Percentiles rank a stretch among this genome's conserved stretches.
Conservation (phyloP, 2,113 vertebrate species). For the Cyprinodon brontotheroides region DNA sequence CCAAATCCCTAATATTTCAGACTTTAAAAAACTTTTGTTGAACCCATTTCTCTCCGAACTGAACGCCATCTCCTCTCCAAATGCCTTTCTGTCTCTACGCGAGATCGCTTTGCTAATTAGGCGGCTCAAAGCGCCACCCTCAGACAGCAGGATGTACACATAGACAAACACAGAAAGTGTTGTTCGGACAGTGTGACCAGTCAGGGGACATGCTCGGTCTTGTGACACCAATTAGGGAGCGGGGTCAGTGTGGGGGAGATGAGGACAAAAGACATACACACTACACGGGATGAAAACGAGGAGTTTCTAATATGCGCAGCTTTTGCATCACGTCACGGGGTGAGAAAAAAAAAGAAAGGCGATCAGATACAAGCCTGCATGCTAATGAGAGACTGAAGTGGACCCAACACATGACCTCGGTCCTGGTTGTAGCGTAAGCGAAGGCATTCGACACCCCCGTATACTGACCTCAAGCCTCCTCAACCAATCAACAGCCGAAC, state of each 20-base stretch:
- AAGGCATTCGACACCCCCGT: slow-evolving; percentile 26
- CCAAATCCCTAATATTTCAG: not conserved
- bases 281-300: slow-evolving; percentile 10
- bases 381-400: not conserved
- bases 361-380: not conserved
- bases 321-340: not conserved
- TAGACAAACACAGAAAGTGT: slow-evolving; percentile 50
- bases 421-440: slow-evolving; percentile 10
- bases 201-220: slow-evolving; percentile 56
- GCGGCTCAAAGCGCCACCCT: slow-evolving; percentile 41
- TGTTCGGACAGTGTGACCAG: slow-evolving; percentile 53
- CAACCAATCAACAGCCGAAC: slow-evolving; percentile 24
- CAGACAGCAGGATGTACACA: slow-evolving; percentile 13
- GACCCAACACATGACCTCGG: slow-evolving; percentile 6
- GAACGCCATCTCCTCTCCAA: not conserved
- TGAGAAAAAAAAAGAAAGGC: not conserved
- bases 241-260: slow-evolving; percentile 43
- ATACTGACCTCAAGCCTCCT: slow-evolving; percentile 20
- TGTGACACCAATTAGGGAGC: slow-evolving; percentile 69
- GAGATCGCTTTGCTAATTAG: slow-evolving; percentile 45
- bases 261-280: slow-evolving; percentile 41
- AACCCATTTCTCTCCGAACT: not conserved
- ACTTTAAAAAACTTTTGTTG: not conserved
- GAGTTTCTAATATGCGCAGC: not conserved
- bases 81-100: slow-evolving; percentile 46